Evolutionary conservation across 1,140 invertebrate species (phyloP).

Genomic region (Dinoponera quadriceps): DNA sequence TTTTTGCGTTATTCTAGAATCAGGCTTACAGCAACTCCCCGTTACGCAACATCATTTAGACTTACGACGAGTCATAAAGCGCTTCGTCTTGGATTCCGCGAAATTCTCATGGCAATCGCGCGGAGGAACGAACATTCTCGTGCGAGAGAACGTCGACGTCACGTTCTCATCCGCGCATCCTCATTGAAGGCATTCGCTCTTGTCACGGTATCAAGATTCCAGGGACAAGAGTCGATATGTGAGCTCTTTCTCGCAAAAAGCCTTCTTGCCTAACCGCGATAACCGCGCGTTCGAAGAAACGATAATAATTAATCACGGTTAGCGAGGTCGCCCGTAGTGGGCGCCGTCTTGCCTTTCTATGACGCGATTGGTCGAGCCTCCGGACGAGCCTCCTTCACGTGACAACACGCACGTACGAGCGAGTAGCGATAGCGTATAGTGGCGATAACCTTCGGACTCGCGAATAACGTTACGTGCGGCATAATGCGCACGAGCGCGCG

Average conservation of each 20-base stretch:
- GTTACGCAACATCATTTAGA: neutral
- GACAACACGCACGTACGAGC: conserved; percentile 20
- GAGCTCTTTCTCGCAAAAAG: neutral
- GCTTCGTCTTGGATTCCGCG: neutral
- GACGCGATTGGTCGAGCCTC: conserved; percentile 69
- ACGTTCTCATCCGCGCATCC: neutral
- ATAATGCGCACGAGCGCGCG: conserved; percentile 1
- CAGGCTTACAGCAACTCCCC: neutral
- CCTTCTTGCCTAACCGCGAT: neutral
- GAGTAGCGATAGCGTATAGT: conserved; percentile 18
- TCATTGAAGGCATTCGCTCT: neutral
- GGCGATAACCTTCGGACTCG: conserved; percentile 36
- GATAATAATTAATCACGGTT: conserved; percentile 31
- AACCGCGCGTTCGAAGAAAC: conserved; percentile 19
- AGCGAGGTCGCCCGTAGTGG: neutral
- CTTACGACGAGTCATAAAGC: neutral
- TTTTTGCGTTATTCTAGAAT: neutral
- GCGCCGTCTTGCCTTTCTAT: conserved; percentile 59
- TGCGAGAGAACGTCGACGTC: neutral
- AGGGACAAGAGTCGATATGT: neutral
- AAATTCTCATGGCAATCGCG: neutral
- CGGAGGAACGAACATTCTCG: neutral
- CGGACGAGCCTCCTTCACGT: conserved; percentile 75
- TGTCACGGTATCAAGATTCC: conserved; percentile 5
- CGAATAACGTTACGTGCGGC: conserved; percentile 11